Base-by-base conservation (phyloP, 2,888 invertebrate genomes). In the Tribolium freemani region DNA sequence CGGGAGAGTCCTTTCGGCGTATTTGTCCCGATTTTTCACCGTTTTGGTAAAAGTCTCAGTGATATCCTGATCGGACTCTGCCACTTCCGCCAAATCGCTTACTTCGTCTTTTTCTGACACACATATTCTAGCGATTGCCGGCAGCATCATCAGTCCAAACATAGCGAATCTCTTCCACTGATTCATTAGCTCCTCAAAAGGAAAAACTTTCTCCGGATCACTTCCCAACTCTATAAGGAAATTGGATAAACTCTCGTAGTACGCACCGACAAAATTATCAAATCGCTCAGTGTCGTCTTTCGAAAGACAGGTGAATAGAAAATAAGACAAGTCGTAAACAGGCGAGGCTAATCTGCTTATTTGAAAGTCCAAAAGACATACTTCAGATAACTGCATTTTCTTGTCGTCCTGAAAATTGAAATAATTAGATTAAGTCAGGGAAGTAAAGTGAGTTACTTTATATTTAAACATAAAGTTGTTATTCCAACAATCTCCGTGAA, bases 311-410 rank as follows among this genome's bases (percentile, higher is more conserved):
- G 79, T 78, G 61, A 81, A 84, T 11, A 85, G 56, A 63, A 83
- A 75, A 58, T 85, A 84, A 3, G 79, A 72, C 44, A 85, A 58
- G 69, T 86, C 86, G 44, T 79, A 67, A 6, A 77, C 82, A 0
- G 82, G 82, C 6, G 81, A 77, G 6, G 72, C 70, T 5, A 63
- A 45, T 13, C 74, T 57, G 20, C 73, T 57, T 8, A 79, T 48
- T 72, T 80, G 80, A 74, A 77, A 80, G 57, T 80, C 80, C 31
- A 80, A 31, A 3, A 80, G 61, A 20, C 74, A 61, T 11, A 76
- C 67, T 3, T 64, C 61, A 11, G 16, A 11, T 13, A 64, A 38
- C 5, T 48, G 46, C 21, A 45, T 38, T 30, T 44, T 46, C 3
- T 57, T 16, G 8, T 31, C 54, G 20, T 64, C 44, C 63, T 70